A percentile compares a stretch with the other conserved stretches of the same genome.
These are phyloP conservation scores for Prietella phreatophila DNA, from an alignment of 2,113 vertebrate species.

Conservation along the genomic window DNA sequence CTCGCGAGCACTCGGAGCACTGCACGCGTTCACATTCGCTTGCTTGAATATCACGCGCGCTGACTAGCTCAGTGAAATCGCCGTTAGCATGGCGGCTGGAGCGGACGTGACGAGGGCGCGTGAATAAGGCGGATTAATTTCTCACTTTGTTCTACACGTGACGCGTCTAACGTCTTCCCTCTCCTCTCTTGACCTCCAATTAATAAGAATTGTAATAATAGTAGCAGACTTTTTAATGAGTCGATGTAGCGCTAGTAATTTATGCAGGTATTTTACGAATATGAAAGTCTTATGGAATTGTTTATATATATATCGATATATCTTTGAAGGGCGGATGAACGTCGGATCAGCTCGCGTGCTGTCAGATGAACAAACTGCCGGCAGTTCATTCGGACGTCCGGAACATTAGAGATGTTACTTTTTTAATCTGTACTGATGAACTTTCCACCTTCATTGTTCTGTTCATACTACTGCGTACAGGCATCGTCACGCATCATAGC, in stretches of 20 bases:
- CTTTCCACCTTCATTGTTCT: slow-evolving; percentile 70
- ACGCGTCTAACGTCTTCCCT: background rate
- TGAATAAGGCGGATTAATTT: background rate
- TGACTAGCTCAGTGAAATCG: background rate
- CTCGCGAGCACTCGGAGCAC: background rate
- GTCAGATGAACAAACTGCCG: slow-evolving; percentile 92
- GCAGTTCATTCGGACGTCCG: slow-evolving; percentile 78
- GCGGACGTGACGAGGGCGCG: background rate
- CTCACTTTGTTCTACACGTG: background rate
- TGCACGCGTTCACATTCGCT: background rate
- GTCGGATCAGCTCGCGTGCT: slow-evolving; percentile 73
- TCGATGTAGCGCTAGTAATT: slow-evolving; percentile 81
- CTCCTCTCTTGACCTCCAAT: background rate
- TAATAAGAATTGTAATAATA: slow-evolving; percentile 59
- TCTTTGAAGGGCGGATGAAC: slow-evolving; percentile 83
- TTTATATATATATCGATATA: slow-evolving; percentile 70
- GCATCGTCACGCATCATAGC: background rate
- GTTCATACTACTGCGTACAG: slow-evolving; percentile 28
- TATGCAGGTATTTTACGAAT: slow-evolving; percentile 87
- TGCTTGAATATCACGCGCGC: background rate
- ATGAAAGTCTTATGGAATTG: slow-evolving; percentile 71
- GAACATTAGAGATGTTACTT: slow-evolving; percentile 88
- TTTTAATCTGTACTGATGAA: slow-evolving; percentile 82
- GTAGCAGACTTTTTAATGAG: slow-evolving; percentile 80
- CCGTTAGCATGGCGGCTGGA: background rate